Conservation (phyloP, 2,888 invertebrate genomes). For the Cyaniris semiargus region DNA sequence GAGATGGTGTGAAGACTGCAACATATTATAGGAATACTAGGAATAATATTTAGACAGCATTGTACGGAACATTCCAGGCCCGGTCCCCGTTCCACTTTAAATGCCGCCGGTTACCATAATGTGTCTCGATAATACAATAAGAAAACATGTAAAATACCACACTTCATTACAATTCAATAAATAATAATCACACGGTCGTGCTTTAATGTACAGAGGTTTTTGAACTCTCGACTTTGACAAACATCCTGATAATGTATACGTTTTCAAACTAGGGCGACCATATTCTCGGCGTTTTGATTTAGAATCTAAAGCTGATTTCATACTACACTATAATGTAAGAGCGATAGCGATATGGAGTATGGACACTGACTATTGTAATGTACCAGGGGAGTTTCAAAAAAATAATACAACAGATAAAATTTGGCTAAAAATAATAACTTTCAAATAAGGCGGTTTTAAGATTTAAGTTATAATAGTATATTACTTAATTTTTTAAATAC, state of each 20-base stretch:
- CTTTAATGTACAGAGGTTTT: constrained; percentile 43
- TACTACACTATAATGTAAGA: background rate
- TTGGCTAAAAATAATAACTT: too few relatives aligned
- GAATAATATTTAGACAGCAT: background rate
- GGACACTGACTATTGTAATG: too few relatives aligned
- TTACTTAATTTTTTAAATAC: too few relatives aligned
- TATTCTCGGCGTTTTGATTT: background rate
- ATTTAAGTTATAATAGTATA: too few relatives aligned
- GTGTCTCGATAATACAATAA: background rate
- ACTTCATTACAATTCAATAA: constrained; percentile 30
- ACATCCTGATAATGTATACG: constrained; percentile 39
- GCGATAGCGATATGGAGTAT: too few relatives aligned
- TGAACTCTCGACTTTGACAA: constrained; percentile 56
- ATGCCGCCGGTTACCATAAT: background rate
- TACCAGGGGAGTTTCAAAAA: too few relatives aligned
- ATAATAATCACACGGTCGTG: constrained; percentile 41
- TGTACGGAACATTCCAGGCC: background rate
- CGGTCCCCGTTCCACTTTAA: background rate
- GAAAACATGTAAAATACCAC: constrained; percentile 14
- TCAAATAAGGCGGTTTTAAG: too few relatives aligned
- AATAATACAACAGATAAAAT: too few relatives aligned
- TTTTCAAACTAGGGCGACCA: constrained; percentile 14
- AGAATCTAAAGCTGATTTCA: background rate
- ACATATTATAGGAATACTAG: background rate
- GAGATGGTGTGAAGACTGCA: background rate